Base-by-base conservation (phyloP, 2,888 invertebrate species). In the Drosophila nigricruria region DNA sequence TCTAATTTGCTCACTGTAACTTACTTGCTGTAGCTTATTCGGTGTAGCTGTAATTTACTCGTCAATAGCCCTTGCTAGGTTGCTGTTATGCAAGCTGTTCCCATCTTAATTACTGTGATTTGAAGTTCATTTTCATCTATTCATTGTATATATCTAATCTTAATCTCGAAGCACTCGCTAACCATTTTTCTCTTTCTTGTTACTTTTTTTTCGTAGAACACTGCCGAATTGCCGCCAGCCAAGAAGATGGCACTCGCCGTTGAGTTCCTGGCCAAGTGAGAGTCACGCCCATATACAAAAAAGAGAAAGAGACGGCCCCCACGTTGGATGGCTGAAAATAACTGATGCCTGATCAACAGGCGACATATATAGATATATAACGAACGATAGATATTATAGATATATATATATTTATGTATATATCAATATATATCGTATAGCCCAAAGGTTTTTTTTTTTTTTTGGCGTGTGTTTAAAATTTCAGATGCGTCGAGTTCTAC, bases 191-290 rank as follows among this genome's bases (percentile, higher is more conserved):
- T 43, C 9, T 36, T 36, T 45, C 10, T 40, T 12, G 38, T 5
- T 25, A 0, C 12, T 0, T 52, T 3, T 49, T 10, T 16, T 14
- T 23, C 27, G 14, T 43, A 87, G 85, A 70, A 30, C 53, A 45
- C 58, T 61, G 74, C 69, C 64, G 85, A 86, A 12, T 56, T 75
- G 70, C 89, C 85, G 49, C 73, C 77, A 53, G 66, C 80, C 62
- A 86, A 86, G 59, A 84, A 87, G 34, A n/a, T 84, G 9, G 80
- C 82, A 12, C 54, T 84, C 6, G 43, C 60, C 58, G 67, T 49
- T 23, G 84, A 88, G 47, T 63, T 86, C 30, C 53, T 68, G 42
- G 79, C 71, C 16, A 85, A 85, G 69, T 85, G 66, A 78, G 61
- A 34, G 25, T 5, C 42, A 59, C 54, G 40, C 30, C 54, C 40